Evolutionary conservation across 1,140 invertebrate species (phyloP).

Genomic region (Drosophila repletoides): DNA sequence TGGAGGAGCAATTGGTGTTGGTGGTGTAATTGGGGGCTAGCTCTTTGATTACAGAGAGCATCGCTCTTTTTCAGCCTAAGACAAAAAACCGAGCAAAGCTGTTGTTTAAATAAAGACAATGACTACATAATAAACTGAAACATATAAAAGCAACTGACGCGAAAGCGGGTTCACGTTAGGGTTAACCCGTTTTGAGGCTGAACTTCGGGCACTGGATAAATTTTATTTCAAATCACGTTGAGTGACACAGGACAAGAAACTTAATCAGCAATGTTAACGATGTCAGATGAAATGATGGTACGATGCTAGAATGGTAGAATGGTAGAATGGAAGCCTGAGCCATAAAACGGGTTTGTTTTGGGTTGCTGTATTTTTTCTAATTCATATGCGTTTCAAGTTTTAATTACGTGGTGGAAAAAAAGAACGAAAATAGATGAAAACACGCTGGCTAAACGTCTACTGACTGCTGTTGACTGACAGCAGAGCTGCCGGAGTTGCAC

Average conservation of each 20-base stretch:
- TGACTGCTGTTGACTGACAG: constrained; percentile 56
- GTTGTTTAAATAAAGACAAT: constrained; percentile 7
- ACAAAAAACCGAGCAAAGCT: background rate
- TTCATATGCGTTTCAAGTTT: constrained; percentile 81
- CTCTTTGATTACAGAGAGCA: background rate
- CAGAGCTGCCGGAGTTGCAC: constrained; percentile 23
- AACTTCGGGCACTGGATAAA: constrained; percentile 45
- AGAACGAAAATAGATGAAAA: constrained; percentile 49
- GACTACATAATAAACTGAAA: constrained; percentile 10
- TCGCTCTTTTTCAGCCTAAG: background rate
- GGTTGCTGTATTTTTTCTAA: constrained; percentile 72
- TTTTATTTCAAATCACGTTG: constrained; percentile 79
- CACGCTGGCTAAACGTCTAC: constrained; percentile 39
- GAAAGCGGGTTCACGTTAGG: constrained; percentile 32
- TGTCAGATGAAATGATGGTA: constrained; percentile 63
- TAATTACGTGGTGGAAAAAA: constrained; percentile 72
- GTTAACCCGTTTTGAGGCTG: background rate
- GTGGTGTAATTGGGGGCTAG: background rate
- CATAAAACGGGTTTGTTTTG: constrained; percentile 61
- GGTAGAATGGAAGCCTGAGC: constrained; percentile 16
- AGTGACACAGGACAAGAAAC: constrained; percentile 79
- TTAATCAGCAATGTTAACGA: constrained; percentile 80
- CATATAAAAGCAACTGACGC: constrained; percentile 23
- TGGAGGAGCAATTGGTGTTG: no score
- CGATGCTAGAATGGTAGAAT: constrained; percentile 13